Evolutionary conservation across 2,797 vertebrate species (phyloP).

Genomic region (Atherinosoma microstoma): DNA sequence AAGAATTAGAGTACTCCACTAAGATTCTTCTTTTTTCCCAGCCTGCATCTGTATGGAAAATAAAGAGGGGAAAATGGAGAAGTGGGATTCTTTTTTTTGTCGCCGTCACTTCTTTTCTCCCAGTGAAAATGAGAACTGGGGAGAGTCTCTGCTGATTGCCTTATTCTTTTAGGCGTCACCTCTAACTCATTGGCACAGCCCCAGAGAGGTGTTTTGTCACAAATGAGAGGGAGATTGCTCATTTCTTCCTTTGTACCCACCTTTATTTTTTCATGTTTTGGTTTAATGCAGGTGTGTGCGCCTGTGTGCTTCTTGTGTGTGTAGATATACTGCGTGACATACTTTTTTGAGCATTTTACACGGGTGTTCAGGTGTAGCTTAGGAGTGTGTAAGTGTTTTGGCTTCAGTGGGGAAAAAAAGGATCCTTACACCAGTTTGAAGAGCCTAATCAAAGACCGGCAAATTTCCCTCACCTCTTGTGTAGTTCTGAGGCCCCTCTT

Average conservation of each 20-base stretch:
- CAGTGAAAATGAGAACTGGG: constrained; percentile 60
- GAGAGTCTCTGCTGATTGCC: constrained; percentile 55
- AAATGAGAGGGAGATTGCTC: constrained; percentile 51
- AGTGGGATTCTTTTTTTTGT: constrained; percentile 47
- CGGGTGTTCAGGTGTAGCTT: constrained; percentile 47
- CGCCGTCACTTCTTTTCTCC: constrained; percentile 36
- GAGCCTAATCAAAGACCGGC: constrained; percentile 72
- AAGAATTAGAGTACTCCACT: constrained; percentile 51
- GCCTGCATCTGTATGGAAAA: constrained; percentile 54
- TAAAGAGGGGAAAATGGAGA: constrained; percentile 39
- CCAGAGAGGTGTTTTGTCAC: constrained; percentile 48
- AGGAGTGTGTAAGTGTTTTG: constrained; percentile 48
- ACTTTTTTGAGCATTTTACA: constrained; percentile 18
- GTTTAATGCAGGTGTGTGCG: not conserved
- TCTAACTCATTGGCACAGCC: constrained; percentile 33
- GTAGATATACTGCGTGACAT: not conserved
- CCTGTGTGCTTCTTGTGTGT: not conserved
- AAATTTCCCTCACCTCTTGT: constrained; percentile 62
- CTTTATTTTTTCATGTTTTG: not conserved
- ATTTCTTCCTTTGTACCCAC: constrained; percentile 45
- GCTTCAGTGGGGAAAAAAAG: constrained; percentile 29
- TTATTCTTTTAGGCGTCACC: constrained; percentile 59
- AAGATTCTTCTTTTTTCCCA: constrained; percentile 50
- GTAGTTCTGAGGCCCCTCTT: constrained; percentile 57
- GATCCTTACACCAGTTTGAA: constrained; percentile 63